Base-by-base conservation (phyloP, 2,888 invertebrate genomes). In the Linhomoeus sp. region DNA sequence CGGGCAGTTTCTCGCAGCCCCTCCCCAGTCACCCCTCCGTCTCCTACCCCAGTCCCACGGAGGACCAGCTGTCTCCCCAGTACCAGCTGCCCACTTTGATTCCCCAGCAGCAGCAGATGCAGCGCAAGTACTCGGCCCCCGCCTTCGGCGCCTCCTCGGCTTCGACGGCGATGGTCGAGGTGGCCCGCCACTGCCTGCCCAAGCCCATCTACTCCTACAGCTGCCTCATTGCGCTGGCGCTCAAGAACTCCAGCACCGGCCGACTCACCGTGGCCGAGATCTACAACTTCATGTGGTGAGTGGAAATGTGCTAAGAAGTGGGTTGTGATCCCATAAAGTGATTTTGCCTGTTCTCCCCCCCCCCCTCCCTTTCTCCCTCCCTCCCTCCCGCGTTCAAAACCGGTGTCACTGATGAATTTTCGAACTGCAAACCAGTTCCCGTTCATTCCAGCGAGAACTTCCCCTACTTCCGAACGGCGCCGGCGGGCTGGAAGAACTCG, bases 191-290 rank as follows among this genome's bases (percentile, higher is more conserved):
- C 37, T 15, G 37, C 37, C 37, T 5, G 37, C 37, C 37, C n/a
- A 94, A 94, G 68, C 94, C 94, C 5, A 84, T 86, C 2, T 94
- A 90, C 69, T 92, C 92, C 17, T 94, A 94, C 67, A 88, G 88
- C 49, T 94, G 92, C 70, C 75, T 94, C 53, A 94, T 94, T 64
- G 92, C 92, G 1, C 81, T 94, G 82, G 90, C 94, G 3, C 71
- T 94, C 52, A 92, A 92, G 69, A 94, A 94, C 67, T 88, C 90
- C 51, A 76, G 80, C 58, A 81, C 81, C 47, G 92, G 92, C 47
- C 84, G 86, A 59, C 70, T 94, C 59, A 92, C 92, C 3, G 94
- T 94, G 35, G 88, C 88, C 15, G 94, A 94, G 72, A 94, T 94
- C 58, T 94, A 94, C 69, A 87, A 84, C 66, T 94, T 94, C 65